These are phyloP conservation scores for Scrobipalpa costella DNA, from an alignment of 2,888 invertebrate genomes.

Conservation along the genomic window DNA sequence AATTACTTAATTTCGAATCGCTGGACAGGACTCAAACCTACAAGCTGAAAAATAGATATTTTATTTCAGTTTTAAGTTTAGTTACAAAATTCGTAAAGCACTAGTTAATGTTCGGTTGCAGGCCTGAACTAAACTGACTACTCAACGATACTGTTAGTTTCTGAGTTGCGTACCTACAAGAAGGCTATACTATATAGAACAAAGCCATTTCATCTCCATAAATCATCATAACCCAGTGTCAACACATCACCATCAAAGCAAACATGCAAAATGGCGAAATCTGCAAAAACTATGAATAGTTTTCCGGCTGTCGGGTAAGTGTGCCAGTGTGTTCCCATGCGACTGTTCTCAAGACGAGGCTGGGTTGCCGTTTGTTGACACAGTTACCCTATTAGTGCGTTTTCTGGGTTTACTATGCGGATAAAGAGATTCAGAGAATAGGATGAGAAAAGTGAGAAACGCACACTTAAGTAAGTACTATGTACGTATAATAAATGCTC, in stretches of 20 bases:
- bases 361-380: constrained; percentile 56
- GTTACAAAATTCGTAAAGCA: no score
- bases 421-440: not conserved
- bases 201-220: not conserved
- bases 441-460: not conserved
- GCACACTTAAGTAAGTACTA: not conserved
- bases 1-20: no score
- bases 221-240: not conserved
- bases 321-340: constrained; percentile 53
- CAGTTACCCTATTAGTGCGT: constrained; percentile 39
- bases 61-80: no score
- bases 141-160: no score
- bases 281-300: not conserved
- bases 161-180: no score
- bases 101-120: no score
- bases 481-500: no score
- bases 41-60: no score
- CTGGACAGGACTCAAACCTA: no score
- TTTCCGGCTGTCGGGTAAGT: constrained; percentile 24
- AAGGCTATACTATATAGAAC: no score
- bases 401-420: constrained; percentile 12
- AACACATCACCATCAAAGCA: not conserved
- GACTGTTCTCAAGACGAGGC: constrained; percentile 52
- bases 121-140: no score
- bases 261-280: not conserved